Evolutionary conservation across 2,888 invertebrate genomes (phyloP), one percentile per base, ranked within the genome.

Genomic region (Argyresthia albistria): DNA sequence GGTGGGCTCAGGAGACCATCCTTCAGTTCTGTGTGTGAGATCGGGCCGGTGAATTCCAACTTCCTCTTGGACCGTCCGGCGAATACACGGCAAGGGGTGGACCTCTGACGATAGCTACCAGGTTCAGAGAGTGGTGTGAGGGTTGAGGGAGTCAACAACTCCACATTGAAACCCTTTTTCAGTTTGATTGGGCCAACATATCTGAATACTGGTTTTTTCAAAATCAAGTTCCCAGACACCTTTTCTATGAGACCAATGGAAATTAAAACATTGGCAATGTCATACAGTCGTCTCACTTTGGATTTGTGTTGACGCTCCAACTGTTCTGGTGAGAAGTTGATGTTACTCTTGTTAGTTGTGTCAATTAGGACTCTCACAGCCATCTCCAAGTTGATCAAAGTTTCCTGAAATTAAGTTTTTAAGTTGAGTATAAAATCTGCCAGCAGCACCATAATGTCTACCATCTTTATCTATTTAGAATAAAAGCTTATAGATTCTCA

Each of bases 201-300:
- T 63, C 87, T 88, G 72, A 91, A 92, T 55, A 91, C 91, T 57
- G 92, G 92, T 67, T 92, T 92, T 62, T 91, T 89, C 63, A 91
- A 83, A 70, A 76, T 89, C 76, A 78, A 89, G 60, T 88, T 87
- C 61, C 89, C 89, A 55, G 90, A 89, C 55, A 92, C 90, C 73
- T 93, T 93, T 67, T 90, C 89, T 66, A 93, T 93, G 59, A 93
- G 88, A 61, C 91, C 90, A 70, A 93, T 90, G 56, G 93, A 93
- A 59, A 92, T 91, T 62, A 94, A 88, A 59, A 94, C 93, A 76
- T 94, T 94, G 55, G 93, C 93, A 63, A 94, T 93, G 72, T 94
- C 93, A 75, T 94, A 94, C 36, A 94, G 84, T 59, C 94, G 88
- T 56, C 94, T 88, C 56, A 92, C 91, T 84, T 92, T 92, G 36